Evolutionary conservation across 2,797 vertebrate genomes (phyloP).

Genomic region (Acestrorhynchus altus): DNA sequence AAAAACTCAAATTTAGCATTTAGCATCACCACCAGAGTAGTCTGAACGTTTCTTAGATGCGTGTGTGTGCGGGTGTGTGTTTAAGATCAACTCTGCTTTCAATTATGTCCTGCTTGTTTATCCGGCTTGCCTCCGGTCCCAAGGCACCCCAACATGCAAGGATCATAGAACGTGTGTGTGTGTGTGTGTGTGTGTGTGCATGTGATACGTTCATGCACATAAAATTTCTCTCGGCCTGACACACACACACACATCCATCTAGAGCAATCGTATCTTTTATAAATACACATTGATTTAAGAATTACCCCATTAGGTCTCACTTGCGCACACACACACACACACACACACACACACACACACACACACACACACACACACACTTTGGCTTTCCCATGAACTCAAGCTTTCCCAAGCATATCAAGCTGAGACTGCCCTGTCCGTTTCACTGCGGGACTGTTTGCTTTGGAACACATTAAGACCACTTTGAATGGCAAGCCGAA

Average conservation of each 20-base stretch:
- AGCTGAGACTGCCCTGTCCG: slow-evolving; percentile 51
- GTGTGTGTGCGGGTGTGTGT: slow-evolving; percentile 38
- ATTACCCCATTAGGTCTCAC: background rate
- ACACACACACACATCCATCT: background rate
- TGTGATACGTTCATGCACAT: background rate
- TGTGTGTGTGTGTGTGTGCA: background rate
- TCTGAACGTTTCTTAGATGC: slow-evolving; percentile 24
- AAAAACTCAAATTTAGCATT: slow-evolving; percentile 33
- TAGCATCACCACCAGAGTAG: slow-evolving; percentile 36
- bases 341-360: background rate
- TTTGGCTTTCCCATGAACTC: slow-evolving; percentile 52
- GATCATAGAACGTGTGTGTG: slow-evolving; percentile 58
- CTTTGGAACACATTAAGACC: slow-evolving; percentile 51
- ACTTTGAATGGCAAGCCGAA: slow-evolving; percentile 28
- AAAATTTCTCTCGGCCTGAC: too few species aligned
- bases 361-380: slow-evolving; percentile 24
- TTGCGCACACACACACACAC: background rate
- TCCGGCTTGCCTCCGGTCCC: slow-evolving; percentile 72
- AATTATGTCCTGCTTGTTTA: slow-evolving; percentile 71
- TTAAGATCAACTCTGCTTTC: slow-evolving; percentile 66
- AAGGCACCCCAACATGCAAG: slow-evolving; percentile 62
- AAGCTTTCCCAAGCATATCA: slow-evolving; percentile 48
- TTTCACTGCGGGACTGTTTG: slow-evolving; percentile 51
- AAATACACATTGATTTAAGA: background rate
- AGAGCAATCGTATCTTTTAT: background rate